phyloP scores from a whole-genome alignment of 1,140 invertebrate species.

The Pteromalus puparum region DNA sequence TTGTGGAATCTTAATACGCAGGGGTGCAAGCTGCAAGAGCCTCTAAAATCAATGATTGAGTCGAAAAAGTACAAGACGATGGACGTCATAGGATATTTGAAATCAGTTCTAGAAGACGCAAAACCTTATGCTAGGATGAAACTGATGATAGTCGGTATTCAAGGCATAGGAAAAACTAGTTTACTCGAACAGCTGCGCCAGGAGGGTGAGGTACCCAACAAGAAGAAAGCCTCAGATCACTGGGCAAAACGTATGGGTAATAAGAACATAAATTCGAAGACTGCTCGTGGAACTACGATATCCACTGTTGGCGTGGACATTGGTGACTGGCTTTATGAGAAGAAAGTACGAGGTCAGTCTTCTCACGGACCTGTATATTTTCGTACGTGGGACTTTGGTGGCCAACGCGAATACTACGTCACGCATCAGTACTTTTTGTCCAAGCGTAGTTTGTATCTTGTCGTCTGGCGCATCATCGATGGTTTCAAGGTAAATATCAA shows the following conservation, averaged over 20 bases:
- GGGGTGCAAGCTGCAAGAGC: slow-evolving; percentile 92
- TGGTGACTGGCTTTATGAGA: slow-evolving; percentile 95
- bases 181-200: slow-evolving; percentile 91
- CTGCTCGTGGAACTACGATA: slow-evolving; percentile 86
- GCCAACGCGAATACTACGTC: slow-evolving; percentile 96
- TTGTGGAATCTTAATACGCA: slow-evolving; percentile 97
- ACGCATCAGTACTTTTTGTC: slow-evolving; percentile 99
- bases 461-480: slow-evolving; percentile 96
- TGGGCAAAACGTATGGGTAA: slow-evolving; percentile 97
- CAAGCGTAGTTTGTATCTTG: slow-evolving; percentile 95
- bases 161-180: slow-evolving; percentile 89
- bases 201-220: slow-evolving; percentile 86
- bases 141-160: slow-evolving; percentile 97
- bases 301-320: slow-evolving; percentile 99
- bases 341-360: slow-evolving; percentile 82
- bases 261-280: slow-evolving; percentile 86
- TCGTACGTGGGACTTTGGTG: slow-evolving; percentile 99
- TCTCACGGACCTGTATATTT: slow-evolving; percentile 94
- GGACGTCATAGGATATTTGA: slow-evolving; percentile 97
- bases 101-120: slow-evolving; percentile 92
- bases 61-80: slow-evolving; percentile 96
- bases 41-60: slow-evolving; percentile 93
- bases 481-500: slow-evolving; percentile 80
- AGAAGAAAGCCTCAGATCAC: slow-evolving; percentile 88
- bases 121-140: slow-evolving; percentile 97